phyloP scores from a whole-genome alignment of 2,888 invertebrate genomes.

The Syrphus vitripennis region DNA sequence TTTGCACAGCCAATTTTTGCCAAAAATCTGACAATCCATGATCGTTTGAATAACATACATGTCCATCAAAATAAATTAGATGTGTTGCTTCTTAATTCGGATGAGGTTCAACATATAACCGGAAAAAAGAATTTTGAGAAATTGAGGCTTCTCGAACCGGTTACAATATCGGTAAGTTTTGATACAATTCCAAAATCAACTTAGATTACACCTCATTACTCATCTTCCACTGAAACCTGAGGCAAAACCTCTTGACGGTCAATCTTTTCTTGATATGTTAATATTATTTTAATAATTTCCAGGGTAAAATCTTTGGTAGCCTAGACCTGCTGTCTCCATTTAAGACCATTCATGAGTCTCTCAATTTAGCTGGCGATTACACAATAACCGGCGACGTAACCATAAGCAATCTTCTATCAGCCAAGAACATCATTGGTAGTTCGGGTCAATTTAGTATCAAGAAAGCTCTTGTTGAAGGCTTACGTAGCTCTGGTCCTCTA shows the following conservation, averaged over 20 bases:
- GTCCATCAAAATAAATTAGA: conserved; percentile 81
- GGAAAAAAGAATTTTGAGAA: conserved; percentile 81
- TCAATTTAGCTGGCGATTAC: conserved; percentile 80
- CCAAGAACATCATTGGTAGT: conserved; percentile 75
- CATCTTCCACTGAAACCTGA: not conserved
- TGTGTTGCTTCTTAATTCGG: conserved; percentile 80
- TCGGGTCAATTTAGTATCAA: conserved; percentile 72
- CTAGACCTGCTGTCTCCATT: conserved; percentile 81
- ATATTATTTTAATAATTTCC: conserved; percentile 24
- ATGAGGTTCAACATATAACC: conserved; percentile 80
- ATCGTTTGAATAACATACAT: conserved; percentile 81
- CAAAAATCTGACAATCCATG: conserved; percentile 79
- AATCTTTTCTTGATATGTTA: not conserved
- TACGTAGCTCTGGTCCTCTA: conserved; percentile 73
- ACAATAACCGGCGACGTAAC: conserved; percentile 81
- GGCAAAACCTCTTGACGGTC: not conserved
- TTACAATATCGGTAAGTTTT: conserved; percentile 78
- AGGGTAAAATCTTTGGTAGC: conserved; percentile 81
- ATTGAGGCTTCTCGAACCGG: conserved; percentile 81
- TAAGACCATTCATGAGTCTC: conserved; percentile 79
- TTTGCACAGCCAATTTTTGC: conserved; percentile 80
- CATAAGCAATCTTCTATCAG: conserved; percentile 80
- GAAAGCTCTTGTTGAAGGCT: conserved; percentile 72
- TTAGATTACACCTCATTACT: too few species aligned
- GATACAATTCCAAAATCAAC: not conserved